A percentile compares a stretch with the other conserved stretches of the same genome.
These are phyloP conservation scores for Phenacoccus solenopsis DNA, from an alignment of 1,140 invertebrate genomes.

Conservation along the genomic window DNA sequence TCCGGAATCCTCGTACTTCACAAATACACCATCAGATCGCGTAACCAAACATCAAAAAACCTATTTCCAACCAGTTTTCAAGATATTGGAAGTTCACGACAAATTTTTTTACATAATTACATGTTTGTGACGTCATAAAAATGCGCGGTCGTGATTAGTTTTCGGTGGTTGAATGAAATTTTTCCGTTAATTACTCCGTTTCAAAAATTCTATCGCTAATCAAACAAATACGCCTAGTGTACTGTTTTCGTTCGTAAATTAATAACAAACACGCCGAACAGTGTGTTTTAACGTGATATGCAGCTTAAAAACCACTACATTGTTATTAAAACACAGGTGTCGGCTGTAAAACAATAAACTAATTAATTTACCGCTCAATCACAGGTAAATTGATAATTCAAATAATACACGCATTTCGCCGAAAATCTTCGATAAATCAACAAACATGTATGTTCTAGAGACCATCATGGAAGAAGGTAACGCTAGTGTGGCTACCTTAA, in stretches of 20 bases:
- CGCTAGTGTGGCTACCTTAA: background rate
- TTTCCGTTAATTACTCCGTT: slow-evolving; percentile 13
- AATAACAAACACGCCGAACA: background rate
- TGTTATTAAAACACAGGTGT: background rate
- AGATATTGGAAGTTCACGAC: background rate
- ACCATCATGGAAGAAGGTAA: background rate
- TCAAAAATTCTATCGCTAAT: background rate
- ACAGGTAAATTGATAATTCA: background rate
- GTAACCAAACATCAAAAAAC: too few relatives aligned
- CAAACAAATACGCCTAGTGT: background rate
- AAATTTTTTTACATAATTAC: background rate
- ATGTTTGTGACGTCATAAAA: slow-evolving; percentile 11
- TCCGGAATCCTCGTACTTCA: too few relatives aligned
- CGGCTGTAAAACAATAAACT: background rate
- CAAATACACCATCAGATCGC: too few relatives aligned
- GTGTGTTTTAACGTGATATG: background rate
- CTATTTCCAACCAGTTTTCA: too few relatives aligned
- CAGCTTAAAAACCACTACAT: background rate
- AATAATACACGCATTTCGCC: background rate
- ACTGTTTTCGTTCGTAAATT: background rate
- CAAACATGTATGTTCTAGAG: background rate
- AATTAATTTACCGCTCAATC: background rate
- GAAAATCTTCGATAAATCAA: background rate
- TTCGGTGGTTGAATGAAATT: background rate
- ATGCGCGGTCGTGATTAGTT: slow-evolving; percentile 10